phyloP scores from a whole-genome alignment of 2,797 vertebrate genomes.

The Anisognathus igniventris region DNA sequence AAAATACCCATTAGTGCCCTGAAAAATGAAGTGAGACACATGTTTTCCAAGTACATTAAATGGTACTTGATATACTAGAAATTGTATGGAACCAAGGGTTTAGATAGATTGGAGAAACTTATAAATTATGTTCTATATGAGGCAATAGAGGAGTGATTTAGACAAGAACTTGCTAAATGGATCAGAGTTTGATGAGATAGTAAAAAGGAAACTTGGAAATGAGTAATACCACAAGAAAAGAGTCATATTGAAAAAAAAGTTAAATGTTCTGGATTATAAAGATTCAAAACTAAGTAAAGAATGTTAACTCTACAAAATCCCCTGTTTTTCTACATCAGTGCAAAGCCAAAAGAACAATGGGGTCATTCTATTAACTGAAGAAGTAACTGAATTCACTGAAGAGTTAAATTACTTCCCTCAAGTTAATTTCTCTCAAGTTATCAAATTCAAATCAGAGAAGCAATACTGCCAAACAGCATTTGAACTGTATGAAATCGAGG shows the following conservation, averaged over 20 bases:
- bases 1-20: slow-evolving; percentile 15
- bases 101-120: neutral
- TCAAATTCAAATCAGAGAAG: neutral
- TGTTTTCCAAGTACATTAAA: neutral
- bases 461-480: neutral
- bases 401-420: neutral
- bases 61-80: neutral
- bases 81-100: neutral
- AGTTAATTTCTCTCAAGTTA: slow-evolving; percentile 14
- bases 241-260: neutral
- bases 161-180: neutral
- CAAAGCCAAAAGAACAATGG: neutral
- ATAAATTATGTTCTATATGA: neutral
- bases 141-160: neutral
- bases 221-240: slow-evolving; percentile 14
- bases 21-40: neutral
- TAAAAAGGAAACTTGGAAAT: slow-evolving; percentile 30
- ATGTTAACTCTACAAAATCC: neutral
- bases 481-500: neutral
- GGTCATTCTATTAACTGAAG: neutral
- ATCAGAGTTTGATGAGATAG: neutral
- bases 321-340: neutral
- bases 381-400: neutral
- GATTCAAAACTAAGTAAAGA: neutral
- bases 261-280: neutral